Percentiles rank a stretch among this genome's conserved stretches.
Conservation (phyloP, 2,888 invertebrate genomes). For the Ametastegia equiseti region DNA sequence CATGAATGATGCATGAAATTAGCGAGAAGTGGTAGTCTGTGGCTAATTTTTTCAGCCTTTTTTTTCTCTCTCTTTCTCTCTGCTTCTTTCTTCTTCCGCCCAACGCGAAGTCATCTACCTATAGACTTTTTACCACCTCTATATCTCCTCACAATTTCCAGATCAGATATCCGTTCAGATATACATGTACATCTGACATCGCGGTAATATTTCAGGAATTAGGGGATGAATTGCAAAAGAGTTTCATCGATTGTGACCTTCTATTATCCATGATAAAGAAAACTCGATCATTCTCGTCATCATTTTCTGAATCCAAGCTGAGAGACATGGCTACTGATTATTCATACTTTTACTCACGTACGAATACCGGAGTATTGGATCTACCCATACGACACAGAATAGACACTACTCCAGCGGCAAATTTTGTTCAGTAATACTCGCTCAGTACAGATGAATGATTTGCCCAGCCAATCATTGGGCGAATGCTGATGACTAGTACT, state of each 20-base stretch:
- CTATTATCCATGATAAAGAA: not conserved
- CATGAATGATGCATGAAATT: constrained; percentile 45
- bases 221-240: not conserved
- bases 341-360: too few species aligned
- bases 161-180: not conserved
- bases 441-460: too few species aligned
- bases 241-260: not conserved
- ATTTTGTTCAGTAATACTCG: too few species aligned
- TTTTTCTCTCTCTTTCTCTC: not conserved
- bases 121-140: not conserved
- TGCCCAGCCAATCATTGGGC: too few species aligned
- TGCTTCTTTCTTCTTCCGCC: not conserved
- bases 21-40: constrained; percentile 24
- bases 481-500: too few species aligned
- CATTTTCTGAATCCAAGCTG: not conserved
- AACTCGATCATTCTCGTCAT: not conserved
- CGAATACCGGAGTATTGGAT: too few species aligned
- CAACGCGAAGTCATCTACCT: not conserved
- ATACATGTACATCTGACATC: not conserved
- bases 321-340: too few species aligned
- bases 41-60: constrained; percentile 1
- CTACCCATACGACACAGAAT: too few species aligned
- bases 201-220: not conserved
- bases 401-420: too few species aligned
- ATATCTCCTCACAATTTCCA: not conserved